These are phyloP conservation scores for zebrafish (Danio rerio) DNA, from an alignment of 2,113 vertebrate species.

Conservation along the genomic window DNA sequence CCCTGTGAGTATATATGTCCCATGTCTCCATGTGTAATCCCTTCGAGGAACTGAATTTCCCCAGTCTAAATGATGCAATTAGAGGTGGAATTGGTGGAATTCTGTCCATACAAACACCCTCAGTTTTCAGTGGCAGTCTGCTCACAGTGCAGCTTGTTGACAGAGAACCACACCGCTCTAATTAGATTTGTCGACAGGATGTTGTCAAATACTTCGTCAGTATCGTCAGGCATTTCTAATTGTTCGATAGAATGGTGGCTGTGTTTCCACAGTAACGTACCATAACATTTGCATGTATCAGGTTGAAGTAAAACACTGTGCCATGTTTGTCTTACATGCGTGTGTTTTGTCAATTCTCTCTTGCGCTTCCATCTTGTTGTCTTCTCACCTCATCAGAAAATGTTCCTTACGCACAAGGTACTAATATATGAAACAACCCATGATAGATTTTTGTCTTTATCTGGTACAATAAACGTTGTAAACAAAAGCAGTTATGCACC, in stretches of 20 bases:
- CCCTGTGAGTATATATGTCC: not conserved
- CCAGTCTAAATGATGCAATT: constrained; percentile 43
- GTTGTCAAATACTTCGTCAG: constrained; percentile 41
- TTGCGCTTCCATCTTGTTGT: not conserved
- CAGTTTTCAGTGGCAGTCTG: constrained; percentile 31
- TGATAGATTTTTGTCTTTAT: too few species aligned
- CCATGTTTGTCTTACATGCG: not conserved
- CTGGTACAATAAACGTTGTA: too few species aligned
- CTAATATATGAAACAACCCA: not conserved
- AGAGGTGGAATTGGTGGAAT: constrained; percentile 57
- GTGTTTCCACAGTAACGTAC: not conserved
- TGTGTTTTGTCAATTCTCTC: constrained; percentile 20
- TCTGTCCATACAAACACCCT: constrained; percentile 44
- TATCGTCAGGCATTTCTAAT: constrained; percentile 21
- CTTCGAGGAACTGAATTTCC: constrained; percentile 16
- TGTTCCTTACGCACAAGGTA: constrained; percentile 52
- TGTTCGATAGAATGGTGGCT: constrained; percentile 4
- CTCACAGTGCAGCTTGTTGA: constrained; percentile 47
- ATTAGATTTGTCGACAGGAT: constrained; percentile 55
- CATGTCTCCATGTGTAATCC: not conserved
- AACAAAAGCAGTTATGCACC: too few species aligned
- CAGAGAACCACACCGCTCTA: constrained; percentile 39
- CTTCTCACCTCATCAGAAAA: constrained; percentile 41
- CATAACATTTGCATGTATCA: constrained; percentile 24
- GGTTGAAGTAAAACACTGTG: not conserved